A percentile compares a stretch with the other conserved stretches of the same genome.
phyloP scores from a whole-genome alignment of 2,888 invertebrate genomes.

The Hemaris fuciformis region DNA sequence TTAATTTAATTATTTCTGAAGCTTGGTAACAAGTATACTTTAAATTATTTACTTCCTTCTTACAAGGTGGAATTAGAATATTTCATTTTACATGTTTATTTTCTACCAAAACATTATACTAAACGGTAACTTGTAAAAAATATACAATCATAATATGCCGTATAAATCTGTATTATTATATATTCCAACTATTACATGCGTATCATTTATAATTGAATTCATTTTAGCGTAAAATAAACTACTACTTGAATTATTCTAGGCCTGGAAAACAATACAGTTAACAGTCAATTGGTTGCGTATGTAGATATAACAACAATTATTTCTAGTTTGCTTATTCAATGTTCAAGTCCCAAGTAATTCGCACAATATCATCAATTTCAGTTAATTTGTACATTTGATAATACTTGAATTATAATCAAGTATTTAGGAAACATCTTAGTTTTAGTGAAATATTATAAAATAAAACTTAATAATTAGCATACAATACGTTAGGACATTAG shows the following conservation, averaged over 20 bases:
- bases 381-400: constrained; percentile 7
- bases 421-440: not conserved
- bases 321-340: not conserved
- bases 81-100: constrained; percentile 70
- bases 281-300: constrained; percentile 41
- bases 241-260: constrained; percentile 66
- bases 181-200: constrained; percentile 49
- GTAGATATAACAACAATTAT: not conserved
- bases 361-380: constrained; percentile 5
- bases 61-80: constrained; percentile 69
- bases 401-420: not conserved
- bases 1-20: constrained; percentile 76
- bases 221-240: constrained; percentile 67
- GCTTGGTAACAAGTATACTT: constrained; percentile 80
- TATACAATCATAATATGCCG: constrained; percentile 63
- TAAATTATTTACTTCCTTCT: constrained; percentile 67
- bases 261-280: constrained; percentile 60
- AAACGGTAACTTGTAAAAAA: constrained; percentile 81
- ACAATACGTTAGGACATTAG: not conserved
- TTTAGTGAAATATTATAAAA: not conserved
- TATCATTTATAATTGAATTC: constrained; percentile 64
- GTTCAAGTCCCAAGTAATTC: not conserved
- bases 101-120: constrained; percentile 76
- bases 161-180: constrained; percentile 76
- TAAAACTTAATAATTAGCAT: not conserved